Evolutionary conservation across 2,797 vertebrate species (phyloP), one percentile per base, ranked within the genome.

Genomic region (Melanotaenia pygmaea): DNA sequence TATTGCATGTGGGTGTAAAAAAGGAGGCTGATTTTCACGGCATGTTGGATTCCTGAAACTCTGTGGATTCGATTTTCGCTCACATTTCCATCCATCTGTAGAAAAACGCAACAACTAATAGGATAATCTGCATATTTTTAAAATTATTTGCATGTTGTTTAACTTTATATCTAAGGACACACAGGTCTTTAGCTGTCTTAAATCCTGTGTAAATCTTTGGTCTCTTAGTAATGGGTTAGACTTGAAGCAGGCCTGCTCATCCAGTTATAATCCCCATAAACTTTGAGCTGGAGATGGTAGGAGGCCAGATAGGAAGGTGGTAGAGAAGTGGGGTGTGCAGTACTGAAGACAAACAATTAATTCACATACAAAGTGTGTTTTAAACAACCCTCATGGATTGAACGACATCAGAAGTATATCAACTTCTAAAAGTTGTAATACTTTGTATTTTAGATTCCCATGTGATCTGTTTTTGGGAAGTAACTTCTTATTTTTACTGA

Each of bases 181-280:
- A 47, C 38, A 14, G 38, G 38, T 43, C 13, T 43, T 43, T 43
- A 16, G 60, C 51, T 81, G 77, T 80, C 73, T 74, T 59, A 87
- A 91, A 88, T 78, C 81, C 83, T 40, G 66, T 83, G 84, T 82
- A 90, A 77, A 82, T 83, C 79, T 70, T 85, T 84, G 82, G 76
- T 90, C 74, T 85, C 74, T 76, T 91, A 87, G 89, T 89, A 86
- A 85, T 13, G 86, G 87, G 90, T 90, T 92, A 92, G 80, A 77
- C 85, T 90, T 82, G 88, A 84, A 76, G 82, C 89, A 79, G 64
- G 84, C 87, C 85, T 86, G 84, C 88, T 91, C 89, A 92, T 85
- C 86, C 91, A 81, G 82, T 35, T 28, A 88, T 91, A 92, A 91
- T 89, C 88, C 84, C 20, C 69, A 67, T 66, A 72, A 72, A 79